phyloP scores from a whole-genome alignment of 2,797 vertebrate genomes.

The Urosaurus nigricauda region DNA sequence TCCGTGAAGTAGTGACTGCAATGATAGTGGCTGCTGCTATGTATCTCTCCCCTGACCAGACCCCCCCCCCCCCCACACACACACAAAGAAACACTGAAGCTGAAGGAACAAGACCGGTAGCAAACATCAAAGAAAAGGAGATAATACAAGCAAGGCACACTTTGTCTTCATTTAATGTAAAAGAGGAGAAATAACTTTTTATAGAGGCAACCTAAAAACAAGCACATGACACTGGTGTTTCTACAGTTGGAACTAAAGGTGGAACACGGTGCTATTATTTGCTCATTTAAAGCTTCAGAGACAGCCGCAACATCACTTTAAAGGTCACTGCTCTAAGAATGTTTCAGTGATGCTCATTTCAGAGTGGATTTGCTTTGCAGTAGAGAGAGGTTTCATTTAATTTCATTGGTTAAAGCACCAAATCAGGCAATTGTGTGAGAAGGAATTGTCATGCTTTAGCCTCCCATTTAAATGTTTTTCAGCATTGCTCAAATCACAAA shows the following conservation, averaged over 20 bases:
- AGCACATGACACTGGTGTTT: constrained; percentile 37
- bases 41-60: constrained; percentile 37
- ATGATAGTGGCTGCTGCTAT: constrained; percentile 17
- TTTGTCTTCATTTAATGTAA: constrained; percentile 7
- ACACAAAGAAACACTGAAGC: neutral
- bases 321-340: constrained; percentile 56
- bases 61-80: constrained; percentile 13
- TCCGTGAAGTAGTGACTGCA: constrained; percentile 57
- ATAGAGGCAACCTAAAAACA: neutral
- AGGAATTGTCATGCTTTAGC: constrained; percentile 48
- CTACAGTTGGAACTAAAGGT: constrained; percentile 40
- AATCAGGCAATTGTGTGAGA: constrained; percentile 49
- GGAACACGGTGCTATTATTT: constrained; percentile 53
- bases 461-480: constrained; percentile 46
- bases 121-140: neutral
- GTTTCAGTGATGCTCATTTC: constrained; percentile 57
- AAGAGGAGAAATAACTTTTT: constrained; percentile 29
- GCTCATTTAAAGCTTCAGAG: constrained; percentile 61
- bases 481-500: constrained; percentile 30
- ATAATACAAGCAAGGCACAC: constrained; percentile 25
- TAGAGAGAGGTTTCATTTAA: constrained; percentile 61
- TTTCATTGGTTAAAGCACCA: constrained; percentile 51
- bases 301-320: constrained; percentile 46
- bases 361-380: constrained; percentile 59
- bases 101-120: constrained; percentile 36